Evolutionary conservation across 1,140 invertebrate genomes (phyloP), one percentile per base, ranked within the genome.

Genomic region (Oryctes rhinoceros): DNA sequence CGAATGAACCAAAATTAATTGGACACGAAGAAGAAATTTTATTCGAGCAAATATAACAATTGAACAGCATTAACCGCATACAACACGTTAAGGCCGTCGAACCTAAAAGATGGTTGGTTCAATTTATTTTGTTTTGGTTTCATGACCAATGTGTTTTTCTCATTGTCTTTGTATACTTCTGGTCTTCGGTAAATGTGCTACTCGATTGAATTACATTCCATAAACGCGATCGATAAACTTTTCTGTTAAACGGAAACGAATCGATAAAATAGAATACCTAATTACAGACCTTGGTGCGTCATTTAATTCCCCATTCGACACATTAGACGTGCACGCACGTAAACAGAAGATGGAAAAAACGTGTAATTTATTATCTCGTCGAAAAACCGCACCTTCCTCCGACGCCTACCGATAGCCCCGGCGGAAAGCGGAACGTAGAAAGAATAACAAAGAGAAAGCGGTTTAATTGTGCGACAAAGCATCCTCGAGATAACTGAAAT

Each of bases 401-500:
- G 18, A n/a, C 53, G 18, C 15, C 53, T 7, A n/a, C n/a, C 15
- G 53, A 18, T 15, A n/a, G n/a, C 3, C 48, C 18, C 11, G 15
- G n/a, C 53, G 53, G 1, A 59, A 59, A 6, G 2, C 18, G 7
- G 53, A 59, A 15, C 15, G 53, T 7, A 44, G 39, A 59, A 59
- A 59, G 53, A 18, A 18, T 59, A 59, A 18, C 53, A n/a, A 59
- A 59, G 3, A 30, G 35, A 71, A 71, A 30, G 65, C 65, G 65
- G 24, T 71, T 71, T 71, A 71, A 71, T 71, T 71, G 65, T 71
- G 65, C 37, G 65, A 59, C 53, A 18, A 59, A 71, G 65, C 24
- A 71, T 37, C 13, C 65, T 71, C 35, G 24, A 71, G 35, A 35
- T 71, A 71, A 71, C 24, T 37, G 24, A 71, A 71, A 71, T 71